Base-by-base conservation (phyloP, 2,888 invertebrate species). In the Athalia circularis region DNA sequence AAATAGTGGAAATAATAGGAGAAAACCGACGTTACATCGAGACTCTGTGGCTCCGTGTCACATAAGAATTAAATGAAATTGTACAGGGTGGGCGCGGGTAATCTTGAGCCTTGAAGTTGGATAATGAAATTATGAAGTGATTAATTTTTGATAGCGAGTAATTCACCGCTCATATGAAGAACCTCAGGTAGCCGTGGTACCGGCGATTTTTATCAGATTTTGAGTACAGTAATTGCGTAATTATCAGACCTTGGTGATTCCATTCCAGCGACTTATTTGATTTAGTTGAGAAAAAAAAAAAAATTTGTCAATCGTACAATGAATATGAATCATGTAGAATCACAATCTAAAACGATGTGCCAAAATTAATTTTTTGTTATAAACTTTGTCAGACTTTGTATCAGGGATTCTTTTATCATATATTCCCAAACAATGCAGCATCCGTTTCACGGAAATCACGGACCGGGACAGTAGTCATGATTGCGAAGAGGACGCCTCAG, bases 1-100 rank as follows among this genome's bases (percentile, higher is more conserved):
- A 87, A 88, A 85, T 83, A 85, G 85, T 86, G 85, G 84, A 87
- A 88, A 87, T 83, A 86, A 84, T 83, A 79, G 77, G 81, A 80
- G 80, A 81, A 82, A 83, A 84, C 80, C 68, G 79, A 70, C 29
- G 75, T 70, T 72, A 76, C 82, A 6, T 43, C 45, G 29, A 54
- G 54, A 54, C 54, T 54, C n/a, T 43, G 52, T 7, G n/a, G 15
- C 9, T 54, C 6, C 6, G 43, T 52, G 29, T 43, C 9, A 52
- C 15, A 29, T 29, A 29, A 29, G 29, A 29, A 29, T 29, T 2
- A 2, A 29, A 29, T 29, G 2, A 29, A 29, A 29, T 29, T 29
- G 29, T 29, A 29, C 2, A 29, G 29, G 29, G 29, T 29, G 29
- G 29, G 29, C 29, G 29, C 29, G 29, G 54, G 4, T 6, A 43